Base-by-base conservation (phyloP, 2,113 vertebrate genomes). In the Catharus bicknelli region DNA sequence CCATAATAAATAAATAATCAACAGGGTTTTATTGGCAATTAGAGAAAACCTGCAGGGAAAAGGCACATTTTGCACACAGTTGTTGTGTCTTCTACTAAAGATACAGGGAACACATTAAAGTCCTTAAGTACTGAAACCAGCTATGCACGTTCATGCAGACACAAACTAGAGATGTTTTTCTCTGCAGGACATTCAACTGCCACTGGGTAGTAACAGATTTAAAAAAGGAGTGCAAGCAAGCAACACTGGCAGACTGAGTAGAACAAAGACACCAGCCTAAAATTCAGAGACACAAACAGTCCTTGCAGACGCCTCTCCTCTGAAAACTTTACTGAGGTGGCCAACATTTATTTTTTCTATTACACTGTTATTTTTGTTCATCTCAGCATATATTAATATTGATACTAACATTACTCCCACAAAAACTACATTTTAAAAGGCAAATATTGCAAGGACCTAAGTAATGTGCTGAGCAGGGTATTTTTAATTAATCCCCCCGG, bases 271-370 rank as follows among this genome's bases (percentile, higher is more conserved):
- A 95, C 13, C 43, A 82, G 69, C 25, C 51, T 67, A 57, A 82
- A 86, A 91, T 66, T 75, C 62, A 77, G 48, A 70, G n/a, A 51
- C 23, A 3, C 5, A 74, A 82, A 70, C 53, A 79, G 21, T 72
- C 32, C 69, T 75, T 89, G 48, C 16, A 75, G 45, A 72, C 74
- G 84, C 95, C 21, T 53, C 51, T 53, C 78, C 51, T 88, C 69
- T 82, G 81, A 96, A 97, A 97, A 93, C 43, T 74, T 79, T 34
- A 88, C 91, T 89, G 70, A 73, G 43, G 18, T 82, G 45, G 61
- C 32, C 92, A 96, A 94, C 64, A 87, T 84, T 95, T 83, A 55
- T 81, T 94, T 95, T 94, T 94, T 66, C 43, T 94, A 94, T 86
- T 96, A 73, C 30, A 66, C 9, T 86, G 58, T 78, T 94, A 55